Evolutionary conservation across 1,140 invertebrate species (phyloP).

Genomic region (Musca vetustissima): DNA sequence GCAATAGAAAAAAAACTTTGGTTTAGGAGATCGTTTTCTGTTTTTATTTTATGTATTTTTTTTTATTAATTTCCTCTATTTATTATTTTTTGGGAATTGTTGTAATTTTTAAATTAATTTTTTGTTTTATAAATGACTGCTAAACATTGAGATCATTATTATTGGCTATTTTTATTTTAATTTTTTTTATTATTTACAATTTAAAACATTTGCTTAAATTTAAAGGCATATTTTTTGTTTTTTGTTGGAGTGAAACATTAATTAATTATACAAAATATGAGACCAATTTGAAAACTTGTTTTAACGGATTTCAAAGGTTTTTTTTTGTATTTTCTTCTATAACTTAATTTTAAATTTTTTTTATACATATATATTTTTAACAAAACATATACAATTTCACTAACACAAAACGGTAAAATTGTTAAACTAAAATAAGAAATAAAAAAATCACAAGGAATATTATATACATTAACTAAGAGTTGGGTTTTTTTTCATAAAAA

Average conservation of each 20-base stretch:
- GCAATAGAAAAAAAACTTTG: constrained; percentile 11
- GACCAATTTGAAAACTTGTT: constrained; percentile 23
- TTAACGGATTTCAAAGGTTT: constrained; percentile 7
- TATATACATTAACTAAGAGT: not conserved
- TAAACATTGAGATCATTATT: constrained; percentile 6
- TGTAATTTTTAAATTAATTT: no score
- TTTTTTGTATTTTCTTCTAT: not conserved
- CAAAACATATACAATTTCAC: constrained; percentile 21
- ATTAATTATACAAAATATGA: constrained; percentile 5
- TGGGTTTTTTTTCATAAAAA: not conserved
- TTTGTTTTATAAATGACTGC: constrained; percentile 14
- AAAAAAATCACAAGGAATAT: constrained; percentile 1
- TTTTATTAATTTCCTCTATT: constrained; percentile 8
- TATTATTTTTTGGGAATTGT: not conserved
- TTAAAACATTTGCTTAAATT: constrained; percentile 22
- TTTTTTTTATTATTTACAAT: no score
- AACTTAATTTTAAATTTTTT: not conserved
- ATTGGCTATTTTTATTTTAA: no score
- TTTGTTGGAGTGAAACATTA: no score
- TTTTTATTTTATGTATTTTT: no score
- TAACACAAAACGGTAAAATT: constrained; percentile 14
- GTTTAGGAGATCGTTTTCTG: constrained; percentile 13
- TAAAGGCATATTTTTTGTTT: not conserved
- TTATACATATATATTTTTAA: not conserved
- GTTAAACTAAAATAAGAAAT: not conserved